Evolutionary conservation across 2,113 vertebrate genomes (phyloP).

Genomic region (Trochalopteron elliotii): DNA sequence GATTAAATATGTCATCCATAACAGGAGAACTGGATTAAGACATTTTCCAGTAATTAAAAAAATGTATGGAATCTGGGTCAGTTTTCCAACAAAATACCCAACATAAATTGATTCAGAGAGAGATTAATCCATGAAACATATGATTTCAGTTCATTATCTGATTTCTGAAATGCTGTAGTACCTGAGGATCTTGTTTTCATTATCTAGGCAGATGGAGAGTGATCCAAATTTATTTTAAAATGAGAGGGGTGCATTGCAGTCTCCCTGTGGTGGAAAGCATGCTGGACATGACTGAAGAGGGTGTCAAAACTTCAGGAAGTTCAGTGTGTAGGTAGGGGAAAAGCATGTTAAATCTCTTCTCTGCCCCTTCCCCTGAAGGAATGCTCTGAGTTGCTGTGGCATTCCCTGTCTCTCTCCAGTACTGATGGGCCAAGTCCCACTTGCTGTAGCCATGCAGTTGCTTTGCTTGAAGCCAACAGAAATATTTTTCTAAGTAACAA

Average conservation of each 20-base stretch:
- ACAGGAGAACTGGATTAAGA: slow-evolving; percentile 5
- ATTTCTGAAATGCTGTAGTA: background rate
- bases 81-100: slow-evolving; percentile 32
- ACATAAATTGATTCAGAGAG: slow-evolving; percentile 24
- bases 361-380: background rate
- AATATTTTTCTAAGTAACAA: background rate
- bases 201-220: background rate
- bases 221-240: background rate
- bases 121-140: slow-evolving; percentile 13
- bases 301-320: background rate
- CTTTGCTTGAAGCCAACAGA: background rate
- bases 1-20: slow-evolving; percentile 38
- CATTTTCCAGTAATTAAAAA: slow-evolving; percentile 60
- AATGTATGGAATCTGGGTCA: slow-evolving; percentile 38
- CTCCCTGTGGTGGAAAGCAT: background rate
- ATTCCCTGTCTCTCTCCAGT: background rate
- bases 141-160: slow-evolving; percentile 42
- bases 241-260: background rate
- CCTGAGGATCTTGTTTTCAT: slow-evolving; percentile 24
- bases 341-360: background rate
- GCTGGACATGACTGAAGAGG: background rate
- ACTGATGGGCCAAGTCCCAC: background rate
- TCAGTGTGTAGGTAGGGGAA: background rate
- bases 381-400: background rate
- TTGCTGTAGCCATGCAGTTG: background rate